Base-by-base conservation (phyloP, 2,797 vertebrate species). In the Triplophysa yarkandensis region DNA sequence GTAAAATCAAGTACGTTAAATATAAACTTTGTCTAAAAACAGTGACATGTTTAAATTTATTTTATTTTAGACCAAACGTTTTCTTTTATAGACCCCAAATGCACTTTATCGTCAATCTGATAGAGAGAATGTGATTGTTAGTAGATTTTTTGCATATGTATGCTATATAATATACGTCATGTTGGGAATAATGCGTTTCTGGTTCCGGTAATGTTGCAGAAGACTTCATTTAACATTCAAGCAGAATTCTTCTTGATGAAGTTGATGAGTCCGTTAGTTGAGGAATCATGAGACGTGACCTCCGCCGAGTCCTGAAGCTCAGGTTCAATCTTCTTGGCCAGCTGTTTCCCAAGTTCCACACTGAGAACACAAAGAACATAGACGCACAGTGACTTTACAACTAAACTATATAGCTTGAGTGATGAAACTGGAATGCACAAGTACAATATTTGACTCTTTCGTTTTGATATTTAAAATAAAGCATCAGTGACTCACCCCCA, bases 241-340 rank as follows among this genome's bases (percentile, higher is more conserved):
- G 89, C 91, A 50, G 89, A 91, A 85, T 98, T 94, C 69, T 95
- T 93, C 89, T 98, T 98, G 88, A 98, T 93, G 91, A 98, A 99
- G 85, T 76, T 92, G 83, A 99, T 98, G 77, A 99, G 94, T 78
- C 95, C 97, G 0, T 99, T 99, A 82, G 98, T 99, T 77, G 97
- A 99, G 61, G 93, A 87, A 83, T 99, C 96, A 0, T 99, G 98
- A 70, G 97, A 95, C 74, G 93, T 93, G 83, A 98, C 94, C 4
- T 94, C 90, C 3, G 86, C 79, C 1, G 87, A 79, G 41, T 94
- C 92, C 19, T 93, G 92, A 77, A 99, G 92, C 78, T 99, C 97
- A 0, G 96, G 94, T 80, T 99, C 97, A 4, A 99, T 99, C 86
- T 96, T 94, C 92, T 99, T 99, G 16, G 95, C 95, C 81, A 99